phyloP scores from a whole-genome alignment of 1,140 invertebrate species.

The Pseudachorutes palmiensis region DNA sequence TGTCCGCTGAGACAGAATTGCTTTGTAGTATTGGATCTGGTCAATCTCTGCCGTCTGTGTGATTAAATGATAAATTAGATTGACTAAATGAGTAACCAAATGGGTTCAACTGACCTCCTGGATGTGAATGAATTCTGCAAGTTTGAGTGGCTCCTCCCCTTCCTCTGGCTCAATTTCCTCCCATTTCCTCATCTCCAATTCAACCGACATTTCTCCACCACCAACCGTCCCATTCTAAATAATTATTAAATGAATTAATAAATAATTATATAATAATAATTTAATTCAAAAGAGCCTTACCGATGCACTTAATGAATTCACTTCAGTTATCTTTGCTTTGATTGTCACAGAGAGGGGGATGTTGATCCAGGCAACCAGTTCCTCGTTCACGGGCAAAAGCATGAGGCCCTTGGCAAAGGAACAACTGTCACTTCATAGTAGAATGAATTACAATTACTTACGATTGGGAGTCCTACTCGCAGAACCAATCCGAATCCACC shows the following conservation, averaged over 20 bases:
- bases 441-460: not conserved
- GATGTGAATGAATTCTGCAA: constrained; percentile 7
- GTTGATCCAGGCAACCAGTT: constrained; percentile 1
- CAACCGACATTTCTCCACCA: not conserved
- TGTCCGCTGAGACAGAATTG: not conserved
- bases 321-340: not conserved
- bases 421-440: too few relatives aligned
- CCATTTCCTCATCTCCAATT: constrained; percentile 6
- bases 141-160: constrained; percentile 5
- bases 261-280: not conserved
- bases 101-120: not conserved
- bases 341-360: not conserved
- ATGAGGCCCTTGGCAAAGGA: constrained; percentile 1
- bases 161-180: constrained; percentile 1
- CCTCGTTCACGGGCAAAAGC: not conserved
- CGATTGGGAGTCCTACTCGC: not conserved
- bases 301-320: not conserved
- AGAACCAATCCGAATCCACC: constrained; percentile 4
- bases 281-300: not conserved
- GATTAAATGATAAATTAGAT: not conserved
- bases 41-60: constrained; percentile 1
- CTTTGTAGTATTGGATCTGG: constrained; percentile 7
- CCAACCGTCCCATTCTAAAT: not conserved
- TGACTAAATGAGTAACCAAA: not conserved
- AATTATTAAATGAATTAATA: not conserved